Conservation (phyloP, 2,888 invertebrate species). For the Dicyrtomina minuta region DNA sequence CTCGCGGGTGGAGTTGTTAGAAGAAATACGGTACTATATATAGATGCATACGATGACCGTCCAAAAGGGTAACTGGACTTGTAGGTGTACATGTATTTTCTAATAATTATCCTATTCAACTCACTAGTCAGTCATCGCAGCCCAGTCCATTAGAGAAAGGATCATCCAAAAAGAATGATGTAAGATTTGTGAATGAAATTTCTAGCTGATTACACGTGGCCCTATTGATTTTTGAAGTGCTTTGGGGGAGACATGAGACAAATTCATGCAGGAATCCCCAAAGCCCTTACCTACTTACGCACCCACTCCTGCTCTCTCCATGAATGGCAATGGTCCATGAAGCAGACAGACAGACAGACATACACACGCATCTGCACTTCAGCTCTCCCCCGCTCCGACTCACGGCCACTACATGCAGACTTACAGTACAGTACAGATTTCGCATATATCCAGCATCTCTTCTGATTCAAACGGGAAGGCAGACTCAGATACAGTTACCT, state of each 20-base stretch:
- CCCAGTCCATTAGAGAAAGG: neutral
- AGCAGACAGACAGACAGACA: slow-evolving; percentile 1
- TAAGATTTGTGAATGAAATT: slow-evolving; percentile 46
- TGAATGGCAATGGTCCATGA: slow-evolving; percentile 39
- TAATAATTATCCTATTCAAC: neutral
- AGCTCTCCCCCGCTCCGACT: no score
- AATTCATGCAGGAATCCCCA: slow-evolving; percentile 18
- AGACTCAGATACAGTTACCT: neutral
- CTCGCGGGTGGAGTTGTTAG: no score
- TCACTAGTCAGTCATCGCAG: no score
- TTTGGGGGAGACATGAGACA: slow-evolving; percentile 18
- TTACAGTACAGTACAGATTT: no score
- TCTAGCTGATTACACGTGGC: slow-evolving; percentile 36
- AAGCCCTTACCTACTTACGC: slow-evolving; percentile 24
- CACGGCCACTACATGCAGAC: neutral
- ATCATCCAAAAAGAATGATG: slow-evolving; percentile 21
- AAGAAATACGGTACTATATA: no score
- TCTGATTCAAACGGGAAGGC: neutral
- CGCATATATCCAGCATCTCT: neutral
- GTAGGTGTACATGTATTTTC: no score
- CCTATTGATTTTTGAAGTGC: slow-evolving; percentile 32
- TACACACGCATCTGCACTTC: slow-evolving; percentile 2
- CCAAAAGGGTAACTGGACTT: no score
- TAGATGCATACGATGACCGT: no score
- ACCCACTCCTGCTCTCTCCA: slow-evolving; percentile 18